Evolutionary conservation across 1,140 invertebrate species (phyloP), one percentile per base, ranked within the genome.

Genomic region (Zaprionus tsacasi): DNA sequence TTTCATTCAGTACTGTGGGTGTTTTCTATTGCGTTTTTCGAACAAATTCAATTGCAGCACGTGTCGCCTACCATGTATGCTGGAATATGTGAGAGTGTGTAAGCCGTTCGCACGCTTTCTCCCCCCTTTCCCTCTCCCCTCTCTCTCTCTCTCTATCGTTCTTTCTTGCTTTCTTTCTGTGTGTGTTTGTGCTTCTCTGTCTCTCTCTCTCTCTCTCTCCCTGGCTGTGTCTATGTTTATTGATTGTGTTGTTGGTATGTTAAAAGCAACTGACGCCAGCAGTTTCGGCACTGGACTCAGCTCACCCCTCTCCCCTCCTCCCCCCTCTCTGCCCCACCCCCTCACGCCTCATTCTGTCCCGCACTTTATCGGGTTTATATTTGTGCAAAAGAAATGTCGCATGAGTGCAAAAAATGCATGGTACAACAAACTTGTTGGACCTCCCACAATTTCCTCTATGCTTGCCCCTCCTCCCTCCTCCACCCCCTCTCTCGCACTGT

Each of bases 211-310:
- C 6, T 38, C 52, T 43, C 43, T 48, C 27, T 55, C 17, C 11
- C 30, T 50, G 8, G 17, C 17, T 65, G 27, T 71, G 60, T 67
- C 56, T 57, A 59, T 64, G 36, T 58, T 52, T 71, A 52, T 56
- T 66, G 61, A 54, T 66, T 45, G 35, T 50, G 69, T 65, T 72
- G 57, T 61, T 63, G 50, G 64, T 66, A 78, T 80, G 81, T 76
- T 83, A 85, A 88, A 89, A 88, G 85, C 85, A 89, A 87, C 83
- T 87, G 83, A 87, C 80, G 83, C 83, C 83, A 87, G 83, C 83
- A 87, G 77, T 88, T 88, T 79, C 70, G 70, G 55, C 67, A 71
- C 45, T 74, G 56, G 65, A 52, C 67, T 17, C 63, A 25, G 21
- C 10, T 12, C 45, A 7, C 45, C 15, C 45, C n/a, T 1, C 17